Base-by-base conservation (phyloP, 2,113 vertebrate genomes). In the Clarias magur region DNA sequence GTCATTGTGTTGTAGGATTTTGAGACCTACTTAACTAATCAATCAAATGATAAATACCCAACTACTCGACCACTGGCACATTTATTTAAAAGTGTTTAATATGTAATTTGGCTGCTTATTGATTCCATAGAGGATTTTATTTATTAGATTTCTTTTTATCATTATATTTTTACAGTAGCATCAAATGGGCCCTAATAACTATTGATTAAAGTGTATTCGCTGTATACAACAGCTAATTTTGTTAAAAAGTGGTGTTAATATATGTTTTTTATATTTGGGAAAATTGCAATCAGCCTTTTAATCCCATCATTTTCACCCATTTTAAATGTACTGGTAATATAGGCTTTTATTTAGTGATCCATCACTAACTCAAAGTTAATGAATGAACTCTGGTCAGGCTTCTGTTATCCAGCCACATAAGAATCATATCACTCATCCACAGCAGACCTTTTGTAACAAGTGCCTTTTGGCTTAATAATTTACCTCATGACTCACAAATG, bases 391-490 rank as follows among this genome's bases (percentile, higher is more conserved):
- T 2, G 42, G 3, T 48, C 72, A 25, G 38, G 42, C 38, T 42
- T 73, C 9, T 48, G 12, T 73, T 73, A 42, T 73, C 11, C 2
- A 8, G 34, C 17, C 19, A 73, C 10, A 9, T 42, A 3, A 70
- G 34, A 70, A 42, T 25, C 19, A 12, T 19, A 21, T 42, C 34
- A 42, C 17, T 42, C 38, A 12, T 73, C 34, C 34, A 2, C 56
- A 80, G 13, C 59, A 65, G 80, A 54, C 17, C 5, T 27, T 48
- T 54, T 42, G 34, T 62, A 42, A 25, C 23, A 7, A 12, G 60
- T n/a, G 38, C 48, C 12, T 48, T 65, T n/a, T 42, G 16, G 63
- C 8, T 83, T 83, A 83, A 68, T 83, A 25, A 68, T 83, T 68
- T 53, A 68, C 34, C 30, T 72, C 21, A 13, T 65, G 25, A 53